Evolutionary conservation across 2,888 invertebrate species (phyloP).

Genomic region (Blastobasis lacticolella): DNA sequence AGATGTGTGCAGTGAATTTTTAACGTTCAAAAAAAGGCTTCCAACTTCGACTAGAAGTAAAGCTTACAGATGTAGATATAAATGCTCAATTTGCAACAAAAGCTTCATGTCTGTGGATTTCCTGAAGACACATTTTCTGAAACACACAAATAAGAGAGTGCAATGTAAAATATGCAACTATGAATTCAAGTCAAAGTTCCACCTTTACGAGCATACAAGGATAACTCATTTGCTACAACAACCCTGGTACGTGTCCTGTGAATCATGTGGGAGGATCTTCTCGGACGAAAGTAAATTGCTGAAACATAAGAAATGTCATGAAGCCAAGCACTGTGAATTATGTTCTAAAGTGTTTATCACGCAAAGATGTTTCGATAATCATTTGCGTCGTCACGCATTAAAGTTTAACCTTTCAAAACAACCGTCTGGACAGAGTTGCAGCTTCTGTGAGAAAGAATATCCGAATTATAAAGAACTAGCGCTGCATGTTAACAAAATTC

Average conservation of each 20-base stretch:
- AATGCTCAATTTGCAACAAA: constrained; percentile 52
- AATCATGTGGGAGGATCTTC: constrained; percentile 41
- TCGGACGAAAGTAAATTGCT: constrained; percentile 24
- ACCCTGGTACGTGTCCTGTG: constrained; percentile 28
- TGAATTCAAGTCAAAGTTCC: constrained; percentile 45
- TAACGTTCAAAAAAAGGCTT: constrained; percentile 46
- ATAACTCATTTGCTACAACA: constrained; percentile 36
- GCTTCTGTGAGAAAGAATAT: constrained; percentile 58
- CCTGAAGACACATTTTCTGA: constrained; percentile 44
- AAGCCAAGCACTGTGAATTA: constrained; percentile 33
- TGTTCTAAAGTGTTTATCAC: constrained; percentile 43
- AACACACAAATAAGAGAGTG: constrained; percentile 34
- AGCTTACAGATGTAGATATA: constrained; percentile 26
- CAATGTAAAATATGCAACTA: constrained; percentile 35
- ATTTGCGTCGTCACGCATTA: constrained; percentile 42
- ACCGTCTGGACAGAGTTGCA: constrained; percentile 37
- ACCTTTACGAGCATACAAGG: constrained; percentile 50
- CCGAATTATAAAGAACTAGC: constrained; percentile 48
- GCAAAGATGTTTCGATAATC: constrained; percentile 35
- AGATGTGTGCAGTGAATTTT: constrained; percentile 47
- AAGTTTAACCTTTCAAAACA: constrained; percentile 31
- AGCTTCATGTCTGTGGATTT: constrained; percentile 57
- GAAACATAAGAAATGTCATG: constrained; percentile 36
- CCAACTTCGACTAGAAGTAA: constrained; percentile 13
- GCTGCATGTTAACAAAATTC: constrained; percentile 56